Percentiles rank a stretch among this genome's conserved stretches.
phyloP scores from a whole-genome alignment of 2,888 invertebrate genomes.

The Lamellibrachia satsuma region DNA sequence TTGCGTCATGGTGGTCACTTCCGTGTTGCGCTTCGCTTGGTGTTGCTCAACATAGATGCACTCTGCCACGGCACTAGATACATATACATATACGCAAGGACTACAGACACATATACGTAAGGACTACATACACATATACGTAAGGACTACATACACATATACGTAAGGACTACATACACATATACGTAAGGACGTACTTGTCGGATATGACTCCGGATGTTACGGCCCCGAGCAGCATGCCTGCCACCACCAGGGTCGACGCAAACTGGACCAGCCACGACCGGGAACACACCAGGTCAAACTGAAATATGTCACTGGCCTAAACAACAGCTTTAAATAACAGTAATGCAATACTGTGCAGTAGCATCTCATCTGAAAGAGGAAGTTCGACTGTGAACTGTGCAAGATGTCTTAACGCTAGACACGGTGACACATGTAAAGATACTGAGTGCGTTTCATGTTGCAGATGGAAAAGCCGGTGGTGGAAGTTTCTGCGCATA shows the following conservation, averaged over 20 bases:
- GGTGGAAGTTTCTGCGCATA: background rate
- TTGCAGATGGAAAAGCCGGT: background rate
- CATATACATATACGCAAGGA: too few relatives aligned
- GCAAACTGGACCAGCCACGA: constrained; percentile 37
- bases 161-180: too few relatives aligned
- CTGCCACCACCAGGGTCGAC: constrained; percentile 37
- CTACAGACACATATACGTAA: too few relatives aligned
- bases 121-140: background rate
- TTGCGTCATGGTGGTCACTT: too few relatives aligned
- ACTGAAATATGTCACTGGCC: constrained; percentile 26
- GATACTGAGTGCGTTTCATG: background rate
- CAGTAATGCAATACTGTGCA: background rate
- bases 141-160: background rate
- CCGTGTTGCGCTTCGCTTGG: too few relatives aligned
- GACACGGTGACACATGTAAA: background rate
- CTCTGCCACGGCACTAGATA: too few relatives aligned
- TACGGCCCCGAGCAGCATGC: constrained; percentile 34
- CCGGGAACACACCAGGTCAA: constrained; percentile 34
- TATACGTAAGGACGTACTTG: constrained; percentile 26
- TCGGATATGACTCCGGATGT: constrained; percentile 36
- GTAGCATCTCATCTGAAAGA: background rate
- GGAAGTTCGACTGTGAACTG: background rate
- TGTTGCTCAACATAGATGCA: too few relatives aligned
- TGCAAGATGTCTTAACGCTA: background rate
- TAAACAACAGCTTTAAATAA: background rate